phyloP scores from a whole-genome alignment of 2,797 vertebrate species.

The Alauda arvensis region DNA sequence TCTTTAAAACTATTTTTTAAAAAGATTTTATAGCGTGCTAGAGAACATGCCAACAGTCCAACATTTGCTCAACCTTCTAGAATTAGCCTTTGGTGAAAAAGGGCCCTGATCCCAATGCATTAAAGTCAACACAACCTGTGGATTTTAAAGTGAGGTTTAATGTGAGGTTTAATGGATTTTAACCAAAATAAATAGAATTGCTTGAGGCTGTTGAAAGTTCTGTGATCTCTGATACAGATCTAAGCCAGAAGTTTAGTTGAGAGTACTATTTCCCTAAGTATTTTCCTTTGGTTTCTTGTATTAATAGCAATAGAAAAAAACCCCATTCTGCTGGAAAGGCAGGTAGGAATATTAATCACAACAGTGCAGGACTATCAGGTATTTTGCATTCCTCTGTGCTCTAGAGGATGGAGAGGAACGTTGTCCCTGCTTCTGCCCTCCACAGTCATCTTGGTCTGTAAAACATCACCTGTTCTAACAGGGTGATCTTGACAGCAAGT shows the following conservation, averaged over 20 bases:
- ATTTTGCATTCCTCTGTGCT: background rate
- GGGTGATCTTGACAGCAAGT: background rate
- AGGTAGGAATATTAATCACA: background rate
- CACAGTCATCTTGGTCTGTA: background rate
- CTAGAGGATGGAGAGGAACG: background rate
- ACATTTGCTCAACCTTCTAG: background rate
- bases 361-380: background rate
- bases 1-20: constrained; percentile 17
- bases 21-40: background rate
- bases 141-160: constrained; percentile 18
- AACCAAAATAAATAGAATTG: constrained; percentile 19
- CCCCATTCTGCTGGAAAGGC: background rate
- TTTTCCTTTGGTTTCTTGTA: constrained; percentile 8
- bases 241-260: background rate
- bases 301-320: background rate
- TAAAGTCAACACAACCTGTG: background rate
- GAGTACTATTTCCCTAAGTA: background rate
- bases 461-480: background rate
- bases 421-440: background rate
- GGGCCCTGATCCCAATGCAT: background rate
- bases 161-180: background rate
- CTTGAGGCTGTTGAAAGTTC: background rate
- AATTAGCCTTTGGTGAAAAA: background rate
- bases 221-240: background rate
- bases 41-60: background rate